phyloP scores from a whole-genome alignment of 2,113 vertebrate species.

The Chamaea fasciata region DNA sequence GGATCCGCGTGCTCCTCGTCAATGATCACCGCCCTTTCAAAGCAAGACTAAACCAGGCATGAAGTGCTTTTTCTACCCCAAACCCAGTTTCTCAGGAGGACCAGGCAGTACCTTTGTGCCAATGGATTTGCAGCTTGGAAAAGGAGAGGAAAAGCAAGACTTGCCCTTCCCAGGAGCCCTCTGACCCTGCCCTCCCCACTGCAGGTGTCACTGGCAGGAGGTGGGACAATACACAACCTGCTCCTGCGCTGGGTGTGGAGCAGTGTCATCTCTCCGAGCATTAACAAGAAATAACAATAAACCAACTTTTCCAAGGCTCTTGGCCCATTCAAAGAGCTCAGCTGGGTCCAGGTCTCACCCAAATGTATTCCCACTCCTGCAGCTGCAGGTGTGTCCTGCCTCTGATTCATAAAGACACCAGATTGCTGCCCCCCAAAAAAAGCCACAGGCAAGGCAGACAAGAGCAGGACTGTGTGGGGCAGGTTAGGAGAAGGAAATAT shows the following conservation, averaged over 20 bases:
- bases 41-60: neutral
- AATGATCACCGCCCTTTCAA: fast-evolving
- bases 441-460: neutral
- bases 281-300: too few relatives aligned
- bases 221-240: fast-evolving
- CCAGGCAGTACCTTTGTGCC: neutral
- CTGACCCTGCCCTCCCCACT: neutral
- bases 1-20: fast-evolving
- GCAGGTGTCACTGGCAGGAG: fast-evolving
- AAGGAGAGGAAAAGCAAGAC: neutral
- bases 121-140: neutral
- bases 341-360: neutral
- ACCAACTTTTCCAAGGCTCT: neutral
- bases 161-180: neutral
- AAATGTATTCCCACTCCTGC: neutral
- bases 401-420: fast-evolving
- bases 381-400: neutral
- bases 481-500: neutral
- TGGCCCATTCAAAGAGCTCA: neutral
- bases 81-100: neutral
- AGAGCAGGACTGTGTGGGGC: neutral
- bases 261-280: too few relatives aligned
- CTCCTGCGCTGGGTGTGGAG: fast-evolving
- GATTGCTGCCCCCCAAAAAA: neutral
- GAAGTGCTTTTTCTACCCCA: neutral